These are phyloP conservation scores for Carposina sasakii DNA, from an alignment of 1,140 invertebrate species.

Conservation along the genomic window DNA sequence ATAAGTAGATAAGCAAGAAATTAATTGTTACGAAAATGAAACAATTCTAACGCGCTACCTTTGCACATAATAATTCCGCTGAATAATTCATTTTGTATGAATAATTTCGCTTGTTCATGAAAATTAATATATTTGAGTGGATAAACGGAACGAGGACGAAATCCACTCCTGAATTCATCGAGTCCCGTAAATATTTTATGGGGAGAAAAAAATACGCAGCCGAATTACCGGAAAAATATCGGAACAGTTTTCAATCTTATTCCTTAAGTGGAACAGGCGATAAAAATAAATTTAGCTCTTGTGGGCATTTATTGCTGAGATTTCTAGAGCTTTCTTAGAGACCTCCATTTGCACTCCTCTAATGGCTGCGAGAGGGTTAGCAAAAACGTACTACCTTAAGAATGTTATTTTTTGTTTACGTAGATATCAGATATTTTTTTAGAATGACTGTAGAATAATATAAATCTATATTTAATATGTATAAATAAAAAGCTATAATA, in stretches of 20 bases:
- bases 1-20: too few relatives aligned
- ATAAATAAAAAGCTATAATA: too few relatives aligned
- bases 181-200: conserved; percentile 68
- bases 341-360: conserved; percentile 14
- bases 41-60: too few relatives aligned
- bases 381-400: not conserved
- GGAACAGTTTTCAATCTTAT: conserved; percentile 67
- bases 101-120: conserved; percentile 49
- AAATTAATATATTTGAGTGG: conserved; percentile 60
- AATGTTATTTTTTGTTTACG: too few relatives aligned
- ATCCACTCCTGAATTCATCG: conserved; percentile 57
- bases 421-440: too few relatives aligned
- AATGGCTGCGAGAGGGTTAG: conserved; percentile 12
- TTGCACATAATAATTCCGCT: too few relatives aligned
- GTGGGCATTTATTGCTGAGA: conserved; percentile 67
- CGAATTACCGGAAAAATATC: conserved; percentile 63
- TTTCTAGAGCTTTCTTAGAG: conserved; percentile 48
- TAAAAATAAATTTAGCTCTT: conserved; percentile 69
- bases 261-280: conserved; percentile 69
- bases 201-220: conserved; percentile 53
- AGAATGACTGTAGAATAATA: too few relatives aligned
- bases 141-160: conserved; percentile 40
- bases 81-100: too few relatives aligned
- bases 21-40: too few relatives aligned
- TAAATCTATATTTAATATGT: too few relatives aligned